A percentile compares a stretch with the other conserved stretches of the same genome.
Conservation (phyloP, 2,888 invertebrate species). For the Yponomeuta sedellus region DNA sequence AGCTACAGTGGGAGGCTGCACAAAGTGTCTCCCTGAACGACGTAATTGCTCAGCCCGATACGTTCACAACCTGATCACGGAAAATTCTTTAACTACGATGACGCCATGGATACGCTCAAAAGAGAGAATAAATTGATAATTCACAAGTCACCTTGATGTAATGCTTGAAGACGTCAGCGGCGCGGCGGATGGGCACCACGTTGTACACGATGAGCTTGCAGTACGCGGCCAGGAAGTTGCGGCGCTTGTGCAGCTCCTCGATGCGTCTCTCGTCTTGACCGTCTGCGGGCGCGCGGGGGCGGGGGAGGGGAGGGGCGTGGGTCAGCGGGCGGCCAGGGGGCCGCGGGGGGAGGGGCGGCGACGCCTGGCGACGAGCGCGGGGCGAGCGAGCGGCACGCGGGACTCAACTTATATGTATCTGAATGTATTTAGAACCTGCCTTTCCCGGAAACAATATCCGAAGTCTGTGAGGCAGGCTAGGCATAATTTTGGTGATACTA, state of each 20-base stretch:
- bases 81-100: too few relatives aligned
- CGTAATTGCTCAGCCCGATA: too few relatives aligned
- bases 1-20: too few relatives aligned
- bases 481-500: too few relatives aligned
- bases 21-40: too few relatives aligned
- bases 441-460: too few relatives aligned
- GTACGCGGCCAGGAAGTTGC: conserved; percentile 97
- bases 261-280: conserved; percentile 97
- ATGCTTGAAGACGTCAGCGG: conserved; percentile 96
- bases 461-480: too few relatives aligned
- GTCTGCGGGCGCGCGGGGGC: conserved; percentile 59
- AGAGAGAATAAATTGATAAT: not conserved
- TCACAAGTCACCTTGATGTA: conserved; percentile 87
- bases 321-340: not conserved
- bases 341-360: not conserved
- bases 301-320: not conserved
- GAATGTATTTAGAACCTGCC: too few relatives aligned
- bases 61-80: too few relatives aligned
- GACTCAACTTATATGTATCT: too few relatives aligned
- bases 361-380: not conserved
- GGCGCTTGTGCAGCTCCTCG: conserved; percentile 96
- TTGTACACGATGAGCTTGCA: conserved; percentile 99
- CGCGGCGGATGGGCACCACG: conserved; percentile 93
- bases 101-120: not conserved
- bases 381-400: too few relatives aligned